These are phyloP conservation scores for Sterrhoptilus dennistouni DNA, from an alignment of 2,113 vertebrate genomes.

Conservation along the genomic window DNA sequence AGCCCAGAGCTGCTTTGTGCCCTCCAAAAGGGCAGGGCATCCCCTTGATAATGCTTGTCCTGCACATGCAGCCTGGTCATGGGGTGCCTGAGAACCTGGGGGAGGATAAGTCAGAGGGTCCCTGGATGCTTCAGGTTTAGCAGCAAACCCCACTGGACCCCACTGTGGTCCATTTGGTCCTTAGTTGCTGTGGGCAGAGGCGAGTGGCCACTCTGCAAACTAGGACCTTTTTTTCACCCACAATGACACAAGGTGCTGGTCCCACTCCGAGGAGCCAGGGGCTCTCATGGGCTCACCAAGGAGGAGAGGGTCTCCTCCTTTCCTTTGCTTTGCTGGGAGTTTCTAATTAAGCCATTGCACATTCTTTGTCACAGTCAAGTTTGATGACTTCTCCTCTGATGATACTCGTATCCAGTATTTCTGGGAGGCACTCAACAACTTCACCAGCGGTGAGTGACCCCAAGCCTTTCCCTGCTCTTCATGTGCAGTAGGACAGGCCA, in stretches of 20 bases:
- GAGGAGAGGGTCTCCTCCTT: not conserved
- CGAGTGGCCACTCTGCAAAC: not conserved
- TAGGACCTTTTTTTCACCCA: not conserved
- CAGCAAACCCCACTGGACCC: not conserved
- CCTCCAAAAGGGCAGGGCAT: not conserved
- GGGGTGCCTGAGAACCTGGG: not conserved
- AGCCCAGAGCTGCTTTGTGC: not conserved
- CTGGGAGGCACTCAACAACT: constrained; percentile 91
- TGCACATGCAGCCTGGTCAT: rapidly evolving
- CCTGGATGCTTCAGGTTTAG: not conserved
- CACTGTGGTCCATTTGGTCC: not conserved
- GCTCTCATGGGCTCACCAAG: not conserved
- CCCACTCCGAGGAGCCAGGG: not conserved
- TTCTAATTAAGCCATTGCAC: not conserved
- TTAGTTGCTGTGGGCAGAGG: not conserved
- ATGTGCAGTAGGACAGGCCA: rapidly evolving
- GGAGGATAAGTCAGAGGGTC: not conserved
- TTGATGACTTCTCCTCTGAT: constrained; percentile 82
- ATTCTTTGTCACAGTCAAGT: constrained; percentile 75
- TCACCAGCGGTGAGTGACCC: constrained; percentile 86
- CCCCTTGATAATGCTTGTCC: not conserved
- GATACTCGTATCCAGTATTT: constrained; percentile 84
- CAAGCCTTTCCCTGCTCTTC: not conserved
- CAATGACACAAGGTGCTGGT: not conserved
- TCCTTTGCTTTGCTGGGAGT: not conserved